Percentiles rank a stretch among this genome's conserved stretches.
phyloP scores from a whole-genome alignment of 53 echinoderm and acorn worm species.

The Echinometra lucunter region DNA sequence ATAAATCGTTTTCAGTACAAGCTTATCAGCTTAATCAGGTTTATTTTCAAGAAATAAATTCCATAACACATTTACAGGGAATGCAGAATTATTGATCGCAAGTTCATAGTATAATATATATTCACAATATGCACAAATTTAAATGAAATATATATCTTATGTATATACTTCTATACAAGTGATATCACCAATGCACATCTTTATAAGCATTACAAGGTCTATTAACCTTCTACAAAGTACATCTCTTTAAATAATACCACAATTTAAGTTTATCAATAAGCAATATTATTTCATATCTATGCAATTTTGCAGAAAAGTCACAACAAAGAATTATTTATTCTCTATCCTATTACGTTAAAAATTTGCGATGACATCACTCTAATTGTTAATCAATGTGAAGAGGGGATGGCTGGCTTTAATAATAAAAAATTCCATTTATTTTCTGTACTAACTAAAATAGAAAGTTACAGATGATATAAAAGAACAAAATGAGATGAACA shows the following conservation, averaged over 20 bases:
- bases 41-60: slow-evolving; percentile 54
- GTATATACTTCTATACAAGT: slow-evolving; percentile 39
- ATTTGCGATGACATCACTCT: background rate
- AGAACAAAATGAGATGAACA: slow-evolving; percentile 17
- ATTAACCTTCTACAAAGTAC: background rate
- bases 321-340: background rate
- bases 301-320: background rate
- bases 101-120: slow-evolving; percentile 41
- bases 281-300: background rate
- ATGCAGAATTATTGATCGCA: slow-evolving; percentile 56
- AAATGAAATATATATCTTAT: slow-evolving; percentile 57
- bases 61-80: slow-evolving; percentile 54
- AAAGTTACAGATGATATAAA: background rate
- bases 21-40: slow-evolving; percentile 33
- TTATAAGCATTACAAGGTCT: background rate
- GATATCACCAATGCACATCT: slow-evolving; percentile 21
- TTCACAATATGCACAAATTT: slow-evolving; percentile 57
- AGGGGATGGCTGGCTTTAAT: background rate
- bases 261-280: background rate
- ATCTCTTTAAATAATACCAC: background rate
- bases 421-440: background rate
- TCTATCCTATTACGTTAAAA: background rate
- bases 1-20: slow-evolving; percentile 11
- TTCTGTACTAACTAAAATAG: background rate
- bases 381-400: background rate